Evolutionary conservation across 2,888 invertebrate species (phyloP).

Genomic region (Lasioglossum zephyrum): DNA sequence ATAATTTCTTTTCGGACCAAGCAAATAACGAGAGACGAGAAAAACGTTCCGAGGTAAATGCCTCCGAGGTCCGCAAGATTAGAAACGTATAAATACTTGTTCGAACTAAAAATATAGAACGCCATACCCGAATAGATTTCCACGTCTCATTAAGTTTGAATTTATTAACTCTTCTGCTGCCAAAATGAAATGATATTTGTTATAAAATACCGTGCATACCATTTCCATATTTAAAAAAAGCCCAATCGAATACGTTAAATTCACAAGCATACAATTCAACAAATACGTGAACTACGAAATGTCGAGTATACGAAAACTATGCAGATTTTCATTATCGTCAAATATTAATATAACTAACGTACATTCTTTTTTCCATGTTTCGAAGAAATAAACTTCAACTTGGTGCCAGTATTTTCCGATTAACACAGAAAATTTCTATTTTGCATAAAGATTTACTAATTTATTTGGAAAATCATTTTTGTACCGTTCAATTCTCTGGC

Average conservation of each 20-base stretch:
- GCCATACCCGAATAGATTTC: constrained; percentile 15
- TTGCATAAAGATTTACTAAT: neutral
- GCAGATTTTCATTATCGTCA: neutral
- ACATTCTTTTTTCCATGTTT: neutral
- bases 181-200: constrained; percentile 37
- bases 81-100: constrained; percentile 26
- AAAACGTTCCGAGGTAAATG: neutral
- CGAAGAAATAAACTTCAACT: too few species aligned
- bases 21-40: neutral
- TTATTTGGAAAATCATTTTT: too few species aligned
- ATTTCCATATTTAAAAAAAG: neutral
- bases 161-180: constrained; percentile 43
- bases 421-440: neutral
- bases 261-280: neutral
- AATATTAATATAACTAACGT: neutral
- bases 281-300: neutral
- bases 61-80: constrained; percentile 1
- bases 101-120: constrained; percentile 42
- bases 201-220: neutral
- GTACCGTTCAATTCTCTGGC: too few species aligned
- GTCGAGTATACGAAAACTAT: neutral
- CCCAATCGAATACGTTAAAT: neutral
- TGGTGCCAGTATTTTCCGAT: neutral
- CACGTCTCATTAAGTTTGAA: constrained; percentile 47
- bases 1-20: neutral